These are phyloP conservation scores for Liodrosophila aerea DNA, from an alignment of 2,888 invertebrate genomes.

Conservation along the genomic window DNA sequence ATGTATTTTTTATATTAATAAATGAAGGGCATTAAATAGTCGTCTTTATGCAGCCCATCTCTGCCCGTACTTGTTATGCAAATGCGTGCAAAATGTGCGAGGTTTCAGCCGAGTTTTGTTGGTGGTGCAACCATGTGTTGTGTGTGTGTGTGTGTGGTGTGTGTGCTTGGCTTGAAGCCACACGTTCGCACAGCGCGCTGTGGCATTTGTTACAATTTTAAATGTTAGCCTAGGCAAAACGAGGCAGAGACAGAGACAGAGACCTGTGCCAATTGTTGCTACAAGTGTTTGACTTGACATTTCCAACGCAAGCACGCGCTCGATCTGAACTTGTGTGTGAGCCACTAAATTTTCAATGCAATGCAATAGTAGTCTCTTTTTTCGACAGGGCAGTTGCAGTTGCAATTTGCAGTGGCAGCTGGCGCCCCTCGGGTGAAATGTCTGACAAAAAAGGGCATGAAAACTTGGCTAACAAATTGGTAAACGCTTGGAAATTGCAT, in stretches of 20 bases:
- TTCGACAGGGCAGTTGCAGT: too few relatives aligned
- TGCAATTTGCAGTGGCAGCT: too few relatives aligned
- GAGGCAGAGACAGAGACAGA: slow-evolving; percentile 46
- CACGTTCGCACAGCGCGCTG: slow-evolving; percentile 66
- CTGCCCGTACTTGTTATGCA: slow-evolving; percentile 65
- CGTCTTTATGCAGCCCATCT: slow-evolving; percentile 8
- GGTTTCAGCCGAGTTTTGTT: slow-evolving; percentile 47
- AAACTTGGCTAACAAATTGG: slow-evolving; percentile 65
- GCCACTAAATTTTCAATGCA: slow-evolving; percentile 40
- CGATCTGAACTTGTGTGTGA: slow-evolving; percentile 40
- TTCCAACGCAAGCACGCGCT: slow-evolving; percentile 57
- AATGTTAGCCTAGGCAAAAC: slow-evolving; percentile 72
- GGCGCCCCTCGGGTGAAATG: slow-evolving; percentile 64
- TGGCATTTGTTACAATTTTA: slow-evolving; percentile 79
- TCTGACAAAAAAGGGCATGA: slow-evolving; percentile 28
- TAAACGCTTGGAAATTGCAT: slow-evolving; percentile 59
- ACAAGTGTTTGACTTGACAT: slow-evolving; percentile 73
- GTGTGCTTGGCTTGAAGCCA: slow-evolving; percentile 66
- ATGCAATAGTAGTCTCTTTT: too few relatives aligned
- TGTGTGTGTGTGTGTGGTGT: slow-evolving; percentile 4
- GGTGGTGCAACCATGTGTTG: background rate
- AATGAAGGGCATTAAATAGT: slow-evolving; percentile 14
- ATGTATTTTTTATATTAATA: too few relatives aligned
- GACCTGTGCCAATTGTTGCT: slow-evolving; percentile 73
- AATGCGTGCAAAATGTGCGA: slow-evolving; percentile 77